phyloP scores from a whole-genome alignment of 2,797 vertebrate genomes.

The Protonibea diacanthus region DNA sequence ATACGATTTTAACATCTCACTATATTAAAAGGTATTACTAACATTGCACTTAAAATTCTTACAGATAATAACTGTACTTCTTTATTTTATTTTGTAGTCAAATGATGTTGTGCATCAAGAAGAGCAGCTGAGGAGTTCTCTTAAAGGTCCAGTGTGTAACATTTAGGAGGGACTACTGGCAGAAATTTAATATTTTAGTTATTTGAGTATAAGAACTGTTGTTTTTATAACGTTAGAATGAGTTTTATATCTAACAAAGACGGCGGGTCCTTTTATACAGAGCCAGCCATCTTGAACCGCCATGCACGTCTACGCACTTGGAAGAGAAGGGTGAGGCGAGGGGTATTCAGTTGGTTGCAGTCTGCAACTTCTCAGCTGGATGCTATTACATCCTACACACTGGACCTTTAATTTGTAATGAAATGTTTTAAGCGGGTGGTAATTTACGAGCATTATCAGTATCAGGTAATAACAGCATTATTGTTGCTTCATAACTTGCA shows the following conservation, averaged over 20 bases:
- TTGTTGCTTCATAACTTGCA: conserved; percentile 60
- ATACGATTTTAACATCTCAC: conserved; percentile 4
- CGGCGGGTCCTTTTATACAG: too few species aligned
- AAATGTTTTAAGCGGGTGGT: conserved; percentile 11
- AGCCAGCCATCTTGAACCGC: too few species aligned
- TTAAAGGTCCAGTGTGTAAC: neutral
- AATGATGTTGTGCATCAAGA: neutral
- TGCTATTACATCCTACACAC: too few species aligned
- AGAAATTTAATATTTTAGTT: too few species aligned
- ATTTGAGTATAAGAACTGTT: too few species aligned
- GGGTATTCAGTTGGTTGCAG: too few species aligned
- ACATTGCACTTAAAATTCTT: conserved; percentile 13
- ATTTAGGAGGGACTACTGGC: too few species aligned
- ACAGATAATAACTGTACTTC: conserved; percentile 3
- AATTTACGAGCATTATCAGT: neutral
- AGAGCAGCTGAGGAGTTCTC: conserved; percentile 8
- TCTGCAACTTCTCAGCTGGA: too few species aligned
- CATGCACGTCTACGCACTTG: too few species aligned
- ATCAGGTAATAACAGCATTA: conserved; percentile 27
- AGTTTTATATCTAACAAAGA: too few species aligned
- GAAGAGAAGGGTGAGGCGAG: too few species aligned
- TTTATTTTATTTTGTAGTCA: neutral
- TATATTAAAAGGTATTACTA: neutral
- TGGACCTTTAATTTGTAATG: neutral
- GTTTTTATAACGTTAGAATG: too few species aligned